A percentile compares a stretch with the other conserved stretches of the same genome.
Conservation (phyloP, 2,113 vertebrate species). For the Galemys pyrenaicus region DNA sequence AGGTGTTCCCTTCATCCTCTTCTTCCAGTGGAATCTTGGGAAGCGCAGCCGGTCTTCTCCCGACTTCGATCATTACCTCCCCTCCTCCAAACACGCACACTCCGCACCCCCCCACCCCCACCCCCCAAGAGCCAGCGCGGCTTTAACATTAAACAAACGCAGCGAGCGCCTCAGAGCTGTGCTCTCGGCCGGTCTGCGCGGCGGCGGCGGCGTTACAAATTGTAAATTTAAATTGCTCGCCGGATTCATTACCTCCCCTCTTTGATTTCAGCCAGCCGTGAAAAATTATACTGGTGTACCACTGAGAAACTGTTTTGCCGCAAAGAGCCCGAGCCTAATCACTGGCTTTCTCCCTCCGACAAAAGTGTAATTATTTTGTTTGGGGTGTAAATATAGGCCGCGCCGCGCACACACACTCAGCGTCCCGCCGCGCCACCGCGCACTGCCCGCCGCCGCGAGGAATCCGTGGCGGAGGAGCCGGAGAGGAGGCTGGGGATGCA, state of each 20-base stretch:
- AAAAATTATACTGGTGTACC: constrained; percentile 91
- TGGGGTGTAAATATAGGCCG: constrained; percentile 89
- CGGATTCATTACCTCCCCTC: constrained; percentile 91
- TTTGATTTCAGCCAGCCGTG: constrained; percentile 92
- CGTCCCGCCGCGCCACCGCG: constrained; percentile 80
- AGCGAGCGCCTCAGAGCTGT: constrained; percentile 85
- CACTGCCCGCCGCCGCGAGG: constrained; percentile 50
- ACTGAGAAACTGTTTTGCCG: constrained; percentile 89
- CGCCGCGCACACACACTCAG: constrained; percentile 81
- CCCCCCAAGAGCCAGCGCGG: constrained; percentile 75
- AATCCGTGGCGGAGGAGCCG: no score
- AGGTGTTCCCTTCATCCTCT: background rate
- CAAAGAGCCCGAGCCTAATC: constrained; percentile 88
- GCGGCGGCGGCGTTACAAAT: constrained; percentile 91
- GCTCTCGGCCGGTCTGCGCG: constrained; percentile 87
- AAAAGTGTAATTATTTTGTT: constrained; percentile 91
- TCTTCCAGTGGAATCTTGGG: background rate
- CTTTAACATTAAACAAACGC: constrained; percentile 92
- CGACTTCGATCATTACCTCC: constrained; percentile 51
- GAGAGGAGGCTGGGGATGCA: background rate
- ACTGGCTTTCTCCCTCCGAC: constrained; percentile 86
- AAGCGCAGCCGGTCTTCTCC: background rate
- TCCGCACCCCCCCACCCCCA: background rate
- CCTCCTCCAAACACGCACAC: background rate
- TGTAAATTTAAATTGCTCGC: constrained; percentile 92